Evolutionary conservation across 2,113 vertebrate genomes (phyloP).

Genomic region (Xiphophorus hellerii): DNA sequence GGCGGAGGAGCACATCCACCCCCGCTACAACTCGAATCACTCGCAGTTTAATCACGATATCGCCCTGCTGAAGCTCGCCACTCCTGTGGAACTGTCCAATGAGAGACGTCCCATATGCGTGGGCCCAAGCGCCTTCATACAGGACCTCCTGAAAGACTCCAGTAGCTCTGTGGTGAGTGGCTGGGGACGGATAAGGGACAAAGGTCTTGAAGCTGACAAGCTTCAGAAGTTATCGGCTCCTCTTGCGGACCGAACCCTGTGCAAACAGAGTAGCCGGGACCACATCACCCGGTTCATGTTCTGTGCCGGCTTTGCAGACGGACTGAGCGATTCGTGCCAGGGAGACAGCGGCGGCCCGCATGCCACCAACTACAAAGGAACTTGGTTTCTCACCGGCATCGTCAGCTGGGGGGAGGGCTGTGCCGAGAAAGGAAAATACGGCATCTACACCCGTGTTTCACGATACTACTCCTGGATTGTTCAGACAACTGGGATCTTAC

Average conservation of each 20-base stretch:
- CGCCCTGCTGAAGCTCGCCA: conserved; percentile 86
- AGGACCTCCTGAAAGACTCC: conserved; percentile 74
- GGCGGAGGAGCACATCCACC: conserved; percentile 72
- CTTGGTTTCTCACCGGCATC: conserved; percentile 92
- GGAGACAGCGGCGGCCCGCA: conserved; percentile 95
- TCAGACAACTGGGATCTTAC: conserved; percentile 63
- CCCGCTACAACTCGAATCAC: conserved; percentile 65
- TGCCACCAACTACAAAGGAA: conserved; percentile 80
- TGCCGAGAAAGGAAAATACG: conserved; percentile 88
- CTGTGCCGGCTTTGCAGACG: conserved; percentile 83
- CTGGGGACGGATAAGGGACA: conserved; percentile 82
- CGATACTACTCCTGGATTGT: conserved; percentile 87
- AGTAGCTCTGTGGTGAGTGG: conserved; percentile 85
- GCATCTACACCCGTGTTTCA: conserved; percentile 91
- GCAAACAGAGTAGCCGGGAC: conserved; percentile 83
- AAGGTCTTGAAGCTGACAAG: conserved; percentile 68
- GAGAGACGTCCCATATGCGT: conserved; percentile 88
- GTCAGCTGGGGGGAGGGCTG: conserved; percentile 97
- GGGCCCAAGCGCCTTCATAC: conserved; percentile 86
- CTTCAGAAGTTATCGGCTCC: conserved; percentile 88
- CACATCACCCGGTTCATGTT: conserved; percentile 89
- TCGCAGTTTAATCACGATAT: conserved; percentile 88
- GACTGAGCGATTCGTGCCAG: conserved; percentile 86
- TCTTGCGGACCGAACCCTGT: conserved; percentile 82
- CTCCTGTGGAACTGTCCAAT: conserved; percentile 77